Conservation (phyloP, 2,113 vertebrate species). For the Bathybates hornii region DNA sequence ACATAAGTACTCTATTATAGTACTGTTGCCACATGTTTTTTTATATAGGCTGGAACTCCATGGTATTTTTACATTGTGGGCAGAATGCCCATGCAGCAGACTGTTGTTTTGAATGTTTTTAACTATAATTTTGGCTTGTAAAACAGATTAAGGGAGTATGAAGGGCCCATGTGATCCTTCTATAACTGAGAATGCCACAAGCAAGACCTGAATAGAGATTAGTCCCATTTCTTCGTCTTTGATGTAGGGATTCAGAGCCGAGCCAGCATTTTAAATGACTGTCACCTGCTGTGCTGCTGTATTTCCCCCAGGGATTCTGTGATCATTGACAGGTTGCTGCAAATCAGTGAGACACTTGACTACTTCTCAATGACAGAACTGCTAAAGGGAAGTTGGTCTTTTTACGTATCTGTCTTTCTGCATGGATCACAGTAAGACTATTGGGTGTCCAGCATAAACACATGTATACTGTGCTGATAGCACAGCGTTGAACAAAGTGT, state of each 20-base stretch:
- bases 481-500: background rate
- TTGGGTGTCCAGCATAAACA: background rate
- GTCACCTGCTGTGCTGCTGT: conserved; percentile 58
- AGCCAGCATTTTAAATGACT: conserved; percentile 56
- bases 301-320: conserved; percentile 44
- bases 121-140: conserved; percentile 7
- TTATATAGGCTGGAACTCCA: background rate
- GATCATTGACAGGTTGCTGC: conserved; percentile 52
- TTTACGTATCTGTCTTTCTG: conserved; percentile 6
- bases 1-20: background rate
- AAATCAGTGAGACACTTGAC: conserved; percentile 45
- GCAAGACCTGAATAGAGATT: conserved; percentile 54
- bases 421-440: background rate
- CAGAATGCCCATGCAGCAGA: background rate
- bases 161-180: conserved; percentile 14
- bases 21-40: background rate
- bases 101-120: background rate
- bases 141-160: conserved; percentile 5
- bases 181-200: conserved; percentile 33
- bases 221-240: conserved; percentile 41
- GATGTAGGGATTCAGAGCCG: conserved; percentile 43
- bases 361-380: conserved; percentile 33
- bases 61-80: background rate
- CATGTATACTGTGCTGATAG: background rate
- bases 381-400: background rate